Base-by-base conservation (phyloP, 2,797 vertebrate species). In the Ctenopoma kingsleyae region DNA sequence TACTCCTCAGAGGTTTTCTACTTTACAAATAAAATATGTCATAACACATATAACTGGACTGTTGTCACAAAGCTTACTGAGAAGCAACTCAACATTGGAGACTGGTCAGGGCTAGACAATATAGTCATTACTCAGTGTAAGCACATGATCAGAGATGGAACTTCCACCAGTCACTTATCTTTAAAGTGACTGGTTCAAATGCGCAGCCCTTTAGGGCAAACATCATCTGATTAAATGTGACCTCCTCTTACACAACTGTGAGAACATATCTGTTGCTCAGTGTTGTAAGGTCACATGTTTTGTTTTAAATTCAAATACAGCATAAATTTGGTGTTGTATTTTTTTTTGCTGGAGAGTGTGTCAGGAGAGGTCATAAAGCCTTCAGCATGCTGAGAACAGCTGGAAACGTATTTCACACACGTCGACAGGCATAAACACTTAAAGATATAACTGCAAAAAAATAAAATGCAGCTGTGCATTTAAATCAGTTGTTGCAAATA, bases 321-420 rank as follows among this genome's bases (percentile, higher is more conserved):
- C 0, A 10, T 35, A 22, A 17, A 61, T 55, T 46, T 4, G 12
- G 43, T 65, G 54, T 63, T 16, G 48, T 54, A 35, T 11, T 22
- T 74, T 11, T 22, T 74, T 67, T 52, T 9, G 12, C 15, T 27
- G n/a, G 4, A 19, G 43, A 20, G 56, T 63, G 23, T 36, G 20
- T 59, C 50, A 43, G 50, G 13, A 55, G 61, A 55, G 23, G 8
- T 35, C 41, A 49, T 78, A 81, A 76, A 84, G 54, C 49, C 9
- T 7, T 72, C 15, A 0, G 32, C n/a, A 7, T 19, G 60, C 55
- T 49, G 38, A 52, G 61, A 36, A 43, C 80, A 87, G 79, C 71
- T 83, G 71, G 67, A 77, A 43, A 55, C 55, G 81, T 70, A 44
- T 76, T n/a, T 67, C 49, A 41, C 59, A 57, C 19, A 23, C 53